Evolutionary conservation across 2,113 vertebrate genomes (phyloP).

Genomic region (Sakesphorus luctuosus): DNA sequence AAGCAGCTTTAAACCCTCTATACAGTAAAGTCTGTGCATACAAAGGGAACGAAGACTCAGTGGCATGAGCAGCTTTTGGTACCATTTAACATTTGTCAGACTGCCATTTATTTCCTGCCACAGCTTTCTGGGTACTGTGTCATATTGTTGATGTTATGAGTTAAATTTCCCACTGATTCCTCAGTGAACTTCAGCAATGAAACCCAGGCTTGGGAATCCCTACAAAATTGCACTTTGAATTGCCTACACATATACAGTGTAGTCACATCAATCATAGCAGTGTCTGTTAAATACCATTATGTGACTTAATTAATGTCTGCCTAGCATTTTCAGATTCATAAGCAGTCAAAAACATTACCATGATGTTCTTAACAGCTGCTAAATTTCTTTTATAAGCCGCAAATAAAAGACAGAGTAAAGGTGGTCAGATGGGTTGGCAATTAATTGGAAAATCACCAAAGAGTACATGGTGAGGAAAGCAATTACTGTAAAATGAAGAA

Average conservation of each 20-base stretch:
- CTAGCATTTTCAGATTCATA: constrained; percentile 28
- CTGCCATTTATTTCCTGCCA: neutral
- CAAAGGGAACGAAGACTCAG: neutral
- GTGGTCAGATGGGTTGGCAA: constrained; percentile 20
- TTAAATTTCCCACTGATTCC: neutral
- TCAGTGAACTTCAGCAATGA: neutral
- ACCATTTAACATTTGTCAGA: neutral
- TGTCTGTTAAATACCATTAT: constrained; percentile 21
- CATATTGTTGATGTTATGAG: neutral
- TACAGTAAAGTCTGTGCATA: neutral
- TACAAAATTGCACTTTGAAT: neutral
- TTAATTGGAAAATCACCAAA: constrained; percentile 60
- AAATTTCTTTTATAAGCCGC: neutral
- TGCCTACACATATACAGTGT: neutral
- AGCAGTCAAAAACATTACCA: constrained; percentile 19
- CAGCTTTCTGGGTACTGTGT: neutral
- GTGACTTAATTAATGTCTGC: constrained; percentile 39
- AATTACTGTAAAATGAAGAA: constrained; percentile 35
- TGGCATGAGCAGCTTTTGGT: neutral
- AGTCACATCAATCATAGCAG: neutral
- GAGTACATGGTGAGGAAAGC: constrained; percentile 27
- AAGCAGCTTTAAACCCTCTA: neutral
- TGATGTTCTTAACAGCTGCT: constrained; percentile 6
- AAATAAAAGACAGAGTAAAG: constrained; percentile 33
- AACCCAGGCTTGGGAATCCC: neutral